phyloP scores from a whole-genome alignment of 2,113 vertebrate species.

The Saguinus imperator region DNA sequence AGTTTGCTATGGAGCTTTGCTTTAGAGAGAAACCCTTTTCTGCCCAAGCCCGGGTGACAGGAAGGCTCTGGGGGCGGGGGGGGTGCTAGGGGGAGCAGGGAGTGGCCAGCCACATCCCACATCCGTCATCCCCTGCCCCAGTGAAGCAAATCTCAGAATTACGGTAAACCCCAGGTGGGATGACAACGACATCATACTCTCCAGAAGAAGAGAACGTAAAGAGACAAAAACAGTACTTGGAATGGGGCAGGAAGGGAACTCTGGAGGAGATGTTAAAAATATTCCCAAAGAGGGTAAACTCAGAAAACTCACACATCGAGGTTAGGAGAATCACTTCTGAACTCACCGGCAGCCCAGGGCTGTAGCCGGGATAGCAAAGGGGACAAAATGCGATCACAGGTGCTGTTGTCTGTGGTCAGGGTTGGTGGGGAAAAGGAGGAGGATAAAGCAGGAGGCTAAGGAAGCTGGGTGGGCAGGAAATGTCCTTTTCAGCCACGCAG shows the following conservation, averaged over 20 bases:
- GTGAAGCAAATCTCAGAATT: background rate
- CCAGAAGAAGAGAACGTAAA: background rate
- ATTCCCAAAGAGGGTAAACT: background rate
- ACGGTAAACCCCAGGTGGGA: background rate
- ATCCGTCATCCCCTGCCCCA: background rate
- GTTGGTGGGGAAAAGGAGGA: background rate
- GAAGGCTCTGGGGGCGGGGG: background rate
- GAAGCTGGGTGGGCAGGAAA: background rate
- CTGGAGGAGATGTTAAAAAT: background rate
- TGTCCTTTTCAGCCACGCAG: background rate
- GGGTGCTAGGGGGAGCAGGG: too few species aligned
- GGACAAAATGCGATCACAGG: background rate
- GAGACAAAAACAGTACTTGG: background rate
- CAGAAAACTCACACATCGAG: background rate
- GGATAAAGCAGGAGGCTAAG: background rate
- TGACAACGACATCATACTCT: background rate
- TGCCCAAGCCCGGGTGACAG: background rate
- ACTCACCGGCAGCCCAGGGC: constrained; percentile 10
- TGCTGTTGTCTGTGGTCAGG: background rate
- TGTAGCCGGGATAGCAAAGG: background rate
- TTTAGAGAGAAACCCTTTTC: background rate
- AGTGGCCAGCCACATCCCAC: background rate
- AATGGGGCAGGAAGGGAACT: background rate
- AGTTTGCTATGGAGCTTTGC: background rate
- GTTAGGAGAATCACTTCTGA: background rate